phyloP scores from a whole-genome alignment of 2,113 vertebrate genomes.

The Microtus pennsylvanicus region DNA sequence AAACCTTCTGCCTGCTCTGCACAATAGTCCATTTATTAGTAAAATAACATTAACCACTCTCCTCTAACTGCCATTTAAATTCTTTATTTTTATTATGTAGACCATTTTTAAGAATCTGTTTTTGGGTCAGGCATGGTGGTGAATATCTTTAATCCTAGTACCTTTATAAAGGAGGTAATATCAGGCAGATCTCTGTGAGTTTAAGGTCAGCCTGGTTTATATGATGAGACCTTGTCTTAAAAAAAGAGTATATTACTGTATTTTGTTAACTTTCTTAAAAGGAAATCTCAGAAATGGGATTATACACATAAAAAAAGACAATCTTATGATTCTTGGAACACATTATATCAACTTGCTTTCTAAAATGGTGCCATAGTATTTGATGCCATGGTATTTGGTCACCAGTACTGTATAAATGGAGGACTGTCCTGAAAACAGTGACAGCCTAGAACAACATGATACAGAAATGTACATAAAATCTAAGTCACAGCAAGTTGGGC shows the following conservation, averaged over 20 bases:
- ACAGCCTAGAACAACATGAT: background rate
- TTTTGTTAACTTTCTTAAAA: conserved; percentile 49
- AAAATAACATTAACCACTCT: conserved; percentile 57
- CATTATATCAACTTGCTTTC: background rate
- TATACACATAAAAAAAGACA: background rate
- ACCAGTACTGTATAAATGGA: background rate
- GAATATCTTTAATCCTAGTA: background rate
- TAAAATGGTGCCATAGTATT: conserved; percentile 23
- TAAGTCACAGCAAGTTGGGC: background rate
- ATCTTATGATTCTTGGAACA: conserved; percentile 29
- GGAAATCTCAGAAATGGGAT: conserved; percentile 19
- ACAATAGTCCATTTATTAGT: conserved; percentile 38
- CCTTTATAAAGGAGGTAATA: background rate
- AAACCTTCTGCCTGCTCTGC: conserved; percentile 32
- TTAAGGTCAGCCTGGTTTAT: background rate
- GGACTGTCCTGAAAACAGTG: conserved; percentile 9
- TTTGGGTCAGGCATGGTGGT: background rate
- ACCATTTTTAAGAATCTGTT: background rate
- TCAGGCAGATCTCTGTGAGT: background rate
- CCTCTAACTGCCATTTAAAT: conserved; percentile 34
- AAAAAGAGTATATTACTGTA: background rate
- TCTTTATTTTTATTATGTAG: background rate
- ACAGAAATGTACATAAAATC: background rate
- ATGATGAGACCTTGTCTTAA: background rate
- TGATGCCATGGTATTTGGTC: background rate